Evolutionary conservation across 2,888 invertebrate species (phyloP).

Genomic region (Dryadula phaetusa): DNA sequence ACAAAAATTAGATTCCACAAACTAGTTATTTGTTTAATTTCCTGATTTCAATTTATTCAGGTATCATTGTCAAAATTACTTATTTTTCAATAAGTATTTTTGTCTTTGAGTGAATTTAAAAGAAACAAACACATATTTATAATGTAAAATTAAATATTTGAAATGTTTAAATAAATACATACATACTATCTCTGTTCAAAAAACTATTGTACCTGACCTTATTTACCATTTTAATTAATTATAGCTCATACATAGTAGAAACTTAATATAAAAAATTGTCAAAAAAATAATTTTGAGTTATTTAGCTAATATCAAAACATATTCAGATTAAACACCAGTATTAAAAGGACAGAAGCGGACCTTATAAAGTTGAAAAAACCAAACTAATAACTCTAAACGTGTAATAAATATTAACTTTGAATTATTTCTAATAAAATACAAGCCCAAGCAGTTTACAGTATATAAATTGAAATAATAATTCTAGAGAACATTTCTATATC

Average conservation of each 20-base stretch:
- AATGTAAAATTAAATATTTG: background rate
- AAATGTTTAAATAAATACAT: background rate
- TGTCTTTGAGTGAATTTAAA: no score
- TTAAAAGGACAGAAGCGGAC: no score
- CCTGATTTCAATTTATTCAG: no score
- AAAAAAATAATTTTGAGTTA: background rate
- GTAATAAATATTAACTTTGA: no score
- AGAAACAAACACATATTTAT: background rate
- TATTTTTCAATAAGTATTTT: no score
- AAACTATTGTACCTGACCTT: background rate
- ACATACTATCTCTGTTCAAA: background rate
- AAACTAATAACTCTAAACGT: no score
- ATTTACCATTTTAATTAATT: background rate
- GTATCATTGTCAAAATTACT: no score
- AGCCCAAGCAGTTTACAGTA: background rate
- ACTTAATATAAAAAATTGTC: background rate
- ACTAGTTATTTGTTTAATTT: no score
- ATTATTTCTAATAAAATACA: background rate
- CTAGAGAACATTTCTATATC: slow-evolving; percentile 21
- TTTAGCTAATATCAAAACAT: no score
- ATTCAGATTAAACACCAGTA: no score
- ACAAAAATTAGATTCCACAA: no score
- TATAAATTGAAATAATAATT: slow-evolving; percentile 5
- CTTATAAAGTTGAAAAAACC: no score
- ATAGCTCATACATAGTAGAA: background rate